Evolutionary conservation across 2,888 invertebrate genomes (phyloP).

Genomic region (Octodonta nipae): DNA sequence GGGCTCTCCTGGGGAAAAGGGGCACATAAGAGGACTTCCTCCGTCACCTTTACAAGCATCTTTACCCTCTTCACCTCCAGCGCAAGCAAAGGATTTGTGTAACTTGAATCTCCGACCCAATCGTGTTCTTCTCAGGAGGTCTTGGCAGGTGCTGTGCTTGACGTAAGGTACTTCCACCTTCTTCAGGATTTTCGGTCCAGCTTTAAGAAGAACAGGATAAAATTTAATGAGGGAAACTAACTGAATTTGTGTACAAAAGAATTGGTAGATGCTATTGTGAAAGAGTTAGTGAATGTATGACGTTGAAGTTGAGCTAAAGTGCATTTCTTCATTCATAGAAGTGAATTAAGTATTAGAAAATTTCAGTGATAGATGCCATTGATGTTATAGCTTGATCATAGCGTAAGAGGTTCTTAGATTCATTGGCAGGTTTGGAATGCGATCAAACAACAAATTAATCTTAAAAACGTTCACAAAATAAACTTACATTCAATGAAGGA

Average conservation of each 20-base stretch:
- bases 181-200: slow-evolving; percentile 44
- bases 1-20: slow-evolving; percentile 21
- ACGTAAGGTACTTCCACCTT: slow-evolving; percentile 59
- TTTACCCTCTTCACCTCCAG: slow-evolving; percentile 59
- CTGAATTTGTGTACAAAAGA: slow-evolving; percentile 4
- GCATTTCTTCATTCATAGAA: too few species aligned
- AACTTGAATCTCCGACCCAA: slow-evolving; percentile 51
- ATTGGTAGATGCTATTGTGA: not conserved
- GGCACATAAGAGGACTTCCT: slow-evolving; percentile 21
- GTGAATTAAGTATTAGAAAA: too few species aligned
- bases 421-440: too few species aligned
- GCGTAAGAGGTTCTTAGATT: too few species aligned
- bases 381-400: too few species aligned
- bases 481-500: too few species aligned
- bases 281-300: too few species aligned
- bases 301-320: too few species aligned
- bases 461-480: too few species aligned
- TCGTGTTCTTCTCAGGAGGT: slow-evolving; percentile 46
- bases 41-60: slow-evolving; percentile 49
- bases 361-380: too few species aligned
- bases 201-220: slow-evolving; percentile 3
- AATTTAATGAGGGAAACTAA: slow-evolving; percentile 1
- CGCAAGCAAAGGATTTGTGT: slow-evolving; percentile 61
- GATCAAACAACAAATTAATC: too few species aligned
- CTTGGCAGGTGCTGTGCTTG: slow-evolving; percentile 44